These are phyloP conservation scores for Drosophila fulvimacula DNA, from an alignment of 2,888 invertebrate species.

Conservation along the genomic window DNA sequence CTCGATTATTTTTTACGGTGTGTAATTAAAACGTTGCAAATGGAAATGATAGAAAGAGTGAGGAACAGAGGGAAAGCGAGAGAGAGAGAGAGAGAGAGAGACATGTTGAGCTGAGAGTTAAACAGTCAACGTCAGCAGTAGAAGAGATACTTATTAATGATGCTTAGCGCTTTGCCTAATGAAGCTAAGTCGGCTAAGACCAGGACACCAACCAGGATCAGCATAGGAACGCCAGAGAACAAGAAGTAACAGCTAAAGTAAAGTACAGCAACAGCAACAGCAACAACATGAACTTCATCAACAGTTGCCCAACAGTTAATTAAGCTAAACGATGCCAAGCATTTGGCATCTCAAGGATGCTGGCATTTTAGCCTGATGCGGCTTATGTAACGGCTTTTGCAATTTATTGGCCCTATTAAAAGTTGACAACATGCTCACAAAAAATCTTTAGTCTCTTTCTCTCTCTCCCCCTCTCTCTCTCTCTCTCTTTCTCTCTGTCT, in stretches of 20 bases:
- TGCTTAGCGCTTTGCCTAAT: constrained; percentile 61
- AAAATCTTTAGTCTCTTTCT: constrained; percentile 17
- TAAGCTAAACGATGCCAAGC: constrained; percentile 64
- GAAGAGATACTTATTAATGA: constrained; percentile 70
- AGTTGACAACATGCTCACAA: constrained; percentile 37
- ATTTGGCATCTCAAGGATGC: constrained; percentile 38
- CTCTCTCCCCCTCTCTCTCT: too few species aligned
- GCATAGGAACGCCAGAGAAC: background rate
- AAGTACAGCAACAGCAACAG: constrained; percentile 26
- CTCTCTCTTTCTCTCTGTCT: background rate
- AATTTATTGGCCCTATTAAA: constrained; percentile 67
- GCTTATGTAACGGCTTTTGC: constrained; percentile 46
- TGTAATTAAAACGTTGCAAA: constrained; percentile 62
- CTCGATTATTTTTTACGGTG: constrained; percentile 76
- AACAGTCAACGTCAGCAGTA: constrained; percentile 62
- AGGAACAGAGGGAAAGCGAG: background rate
- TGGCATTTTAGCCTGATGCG: constrained; percentile 19
- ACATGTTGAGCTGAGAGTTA: constrained; percentile 21
- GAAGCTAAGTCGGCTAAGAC: constrained; percentile 53
- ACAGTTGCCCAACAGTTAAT: constrained; percentile 71
- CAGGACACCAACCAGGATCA: constrained; percentile 5
- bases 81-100: background rate
- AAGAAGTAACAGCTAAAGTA: constrained; percentile 1
- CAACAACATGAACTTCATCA: constrained; percentile 54
- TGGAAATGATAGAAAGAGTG: background rate